phyloP scores from a whole-genome alignment of 2,113 vertebrate species.

The Notothenia coriiceps region DNA sequence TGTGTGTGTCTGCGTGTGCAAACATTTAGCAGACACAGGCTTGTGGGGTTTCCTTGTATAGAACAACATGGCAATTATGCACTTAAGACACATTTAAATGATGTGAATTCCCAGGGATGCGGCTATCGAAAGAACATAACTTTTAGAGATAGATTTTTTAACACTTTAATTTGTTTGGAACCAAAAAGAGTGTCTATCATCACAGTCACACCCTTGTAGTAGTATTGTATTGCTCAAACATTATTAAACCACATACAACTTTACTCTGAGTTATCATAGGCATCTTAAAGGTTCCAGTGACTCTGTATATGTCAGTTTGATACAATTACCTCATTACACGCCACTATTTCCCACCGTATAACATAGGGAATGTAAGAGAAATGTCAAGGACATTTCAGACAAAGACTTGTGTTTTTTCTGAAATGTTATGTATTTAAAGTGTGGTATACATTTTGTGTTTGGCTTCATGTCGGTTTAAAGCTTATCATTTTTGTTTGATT shows the following conservation, averaged over 20 bases:
- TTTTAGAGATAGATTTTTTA: background rate
- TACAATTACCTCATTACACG: no score
- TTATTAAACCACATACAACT: background rate
- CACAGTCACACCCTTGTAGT: background rate
- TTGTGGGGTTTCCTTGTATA: constrained; percentile 41
- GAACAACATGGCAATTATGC: constrained; percentile 43
- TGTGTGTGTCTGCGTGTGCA: constrained; percentile 17
- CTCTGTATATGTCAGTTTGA: background rate
- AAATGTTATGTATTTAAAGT: no score
- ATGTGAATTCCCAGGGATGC: constrained; percentile 8
- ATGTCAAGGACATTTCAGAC: no score
- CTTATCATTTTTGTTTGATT: no score
- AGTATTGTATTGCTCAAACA: background rate
- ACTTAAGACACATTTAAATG: constrained; percentile 15
- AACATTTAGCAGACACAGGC: constrained; percentile 35
- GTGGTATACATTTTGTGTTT: no score
- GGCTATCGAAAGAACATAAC: background rate
- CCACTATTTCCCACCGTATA: no score
- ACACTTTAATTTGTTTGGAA: background rate
- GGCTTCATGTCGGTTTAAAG: no score
- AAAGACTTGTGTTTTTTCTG: no score
- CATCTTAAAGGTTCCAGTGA: background rate
- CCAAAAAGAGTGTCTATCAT: constrained; percentile 4
- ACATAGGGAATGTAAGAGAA: background rate
- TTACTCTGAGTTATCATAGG: background rate